Base-by-base conservation (phyloP, 2,888 invertebrate species). In the Prostheceraeus crozeri region DNA sequence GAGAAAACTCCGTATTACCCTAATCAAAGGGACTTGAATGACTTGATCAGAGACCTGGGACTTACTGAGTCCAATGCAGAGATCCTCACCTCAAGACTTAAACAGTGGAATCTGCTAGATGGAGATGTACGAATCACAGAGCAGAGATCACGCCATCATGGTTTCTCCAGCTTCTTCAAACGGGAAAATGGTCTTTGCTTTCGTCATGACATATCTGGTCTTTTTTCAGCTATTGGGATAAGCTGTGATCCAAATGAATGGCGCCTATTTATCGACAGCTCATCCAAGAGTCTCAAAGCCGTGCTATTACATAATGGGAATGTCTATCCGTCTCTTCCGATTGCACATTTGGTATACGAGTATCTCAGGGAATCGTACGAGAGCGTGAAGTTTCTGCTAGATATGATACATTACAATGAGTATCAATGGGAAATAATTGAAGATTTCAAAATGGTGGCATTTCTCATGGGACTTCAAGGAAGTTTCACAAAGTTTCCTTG, bases 401-500 rank as follows among this genome's bases (percentile, higher is more conserved):
- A 40, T 16, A 40, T 16, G 19, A 40, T 40, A 4, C n/a, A 40
- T 16, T 40, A 40, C 19, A 14, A 16, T 4, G 19, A 8, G 40
- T 40, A 8, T 40, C 40, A 40, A 8, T 40, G 40, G n/a, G 14
- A 14, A 8, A 40, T 40, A 14, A 21, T 4, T 23, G 23, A 27
- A 19, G 30, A 23, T 14, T 27, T 51, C 4, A 51, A 21, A 28
- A 27, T 51, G 23, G n/a, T 51, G n/a, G 52, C 27, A 11, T 27
- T 28, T 16, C n/a, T 51, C 21, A 8, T 51, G 6, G 52, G 52
- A 23, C 14, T 51, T 19, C 52, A 51, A 51, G 25, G 14, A 21
- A 27, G 52, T 14, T 51, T 51, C n/a, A 51, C 30, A 25, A 51
- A 51, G 52, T 51, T 21, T 51, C 25, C 21, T 51, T 51, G 52